Evolutionary conservation across 2,113 vertebrate species (phyloP).

Genomic region (Leucosticte australis): DNA sequence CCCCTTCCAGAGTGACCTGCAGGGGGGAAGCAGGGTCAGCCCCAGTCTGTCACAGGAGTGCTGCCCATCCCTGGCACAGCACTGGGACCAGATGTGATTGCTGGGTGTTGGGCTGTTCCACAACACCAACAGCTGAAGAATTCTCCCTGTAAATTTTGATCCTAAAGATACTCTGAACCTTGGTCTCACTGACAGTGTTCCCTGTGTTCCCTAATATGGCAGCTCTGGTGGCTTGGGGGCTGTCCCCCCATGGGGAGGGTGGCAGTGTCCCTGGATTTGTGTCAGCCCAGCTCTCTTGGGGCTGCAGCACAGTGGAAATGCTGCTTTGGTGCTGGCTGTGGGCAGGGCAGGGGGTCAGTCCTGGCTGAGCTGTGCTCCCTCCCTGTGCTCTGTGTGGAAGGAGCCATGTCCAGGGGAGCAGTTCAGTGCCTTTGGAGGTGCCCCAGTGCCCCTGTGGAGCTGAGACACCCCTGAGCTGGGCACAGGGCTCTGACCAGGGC

Average conservation of each 20-base stretch:
- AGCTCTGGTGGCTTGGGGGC: neutral
- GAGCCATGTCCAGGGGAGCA: neutral
- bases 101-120: neutral
- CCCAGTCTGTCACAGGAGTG: neutral
- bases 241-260: neutral
- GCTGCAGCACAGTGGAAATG: neutral
- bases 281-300: neutral
- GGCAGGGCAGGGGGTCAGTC: neutral
- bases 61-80: neutral
- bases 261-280: neutral
- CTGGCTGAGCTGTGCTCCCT: neutral
- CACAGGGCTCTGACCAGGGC: neutral
- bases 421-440: neutral
- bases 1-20: neutral
- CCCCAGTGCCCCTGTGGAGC: neutral
- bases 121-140: neutral
- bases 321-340: neutral
- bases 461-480: neutral
- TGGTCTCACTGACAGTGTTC: neutral
- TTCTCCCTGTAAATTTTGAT: neutral
- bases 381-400: neutral
- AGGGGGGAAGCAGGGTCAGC: neutral
- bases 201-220: fast-evolving
- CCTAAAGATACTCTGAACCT: neutral
- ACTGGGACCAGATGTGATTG: neutral